These are phyloP conservation scores for Drosophila vallismaia DNA, from an alignment of 2,888 invertebrate genomes.

Conservation along the genomic window DNA sequence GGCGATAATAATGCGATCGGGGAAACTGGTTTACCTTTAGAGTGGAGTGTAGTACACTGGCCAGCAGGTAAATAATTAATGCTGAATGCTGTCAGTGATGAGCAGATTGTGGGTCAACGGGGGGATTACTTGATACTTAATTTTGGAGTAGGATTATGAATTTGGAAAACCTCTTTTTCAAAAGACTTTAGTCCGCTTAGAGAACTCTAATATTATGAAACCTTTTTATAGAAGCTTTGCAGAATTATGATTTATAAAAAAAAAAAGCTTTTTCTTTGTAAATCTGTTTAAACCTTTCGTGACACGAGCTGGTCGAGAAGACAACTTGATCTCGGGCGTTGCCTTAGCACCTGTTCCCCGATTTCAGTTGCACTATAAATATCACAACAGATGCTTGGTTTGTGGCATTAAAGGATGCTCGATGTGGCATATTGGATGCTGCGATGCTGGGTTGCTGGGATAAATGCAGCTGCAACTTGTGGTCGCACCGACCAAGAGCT, in stretches of 20 bases:
- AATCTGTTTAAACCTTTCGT: constrained; percentile 7
- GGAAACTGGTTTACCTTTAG: constrained; percentile 59
- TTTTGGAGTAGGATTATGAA: too few relatives aligned
- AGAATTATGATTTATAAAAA: constrained; percentile 60
- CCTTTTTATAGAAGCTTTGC: constrained; percentile 39
- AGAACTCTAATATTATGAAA: neutral
- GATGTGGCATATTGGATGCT: constrained; percentile 46
- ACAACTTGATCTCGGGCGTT: constrained; percentile 74
- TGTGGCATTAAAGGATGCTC: constrained; percentile 75
- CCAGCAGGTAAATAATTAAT: constrained; percentile 55
- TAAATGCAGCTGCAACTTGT: constrained; percentile 70
- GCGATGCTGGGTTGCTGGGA: constrained; percentile 39
- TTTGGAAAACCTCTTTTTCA: too few relatives aligned
- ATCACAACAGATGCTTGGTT: constrained; percentile 74
- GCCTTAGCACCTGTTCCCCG: constrained; percentile 70
- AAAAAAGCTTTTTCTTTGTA: constrained; percentile 23
- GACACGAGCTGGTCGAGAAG: neutral
- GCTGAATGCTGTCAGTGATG: constrained; percentile 32
- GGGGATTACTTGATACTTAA: too few relatives aligned
- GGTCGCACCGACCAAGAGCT: constrained; percentile 41
- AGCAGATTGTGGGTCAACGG: neutral
- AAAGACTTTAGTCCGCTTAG: too few relatives aligned
- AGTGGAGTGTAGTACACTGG: constrained; percentile 11
- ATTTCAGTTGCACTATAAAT: constrained; percentile 69
- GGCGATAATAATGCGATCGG: constrained; percentile 67